Conservation (phyloP, 2,888 invertebrate genomes). For the Eueremaeus valkanovi region DNA sequence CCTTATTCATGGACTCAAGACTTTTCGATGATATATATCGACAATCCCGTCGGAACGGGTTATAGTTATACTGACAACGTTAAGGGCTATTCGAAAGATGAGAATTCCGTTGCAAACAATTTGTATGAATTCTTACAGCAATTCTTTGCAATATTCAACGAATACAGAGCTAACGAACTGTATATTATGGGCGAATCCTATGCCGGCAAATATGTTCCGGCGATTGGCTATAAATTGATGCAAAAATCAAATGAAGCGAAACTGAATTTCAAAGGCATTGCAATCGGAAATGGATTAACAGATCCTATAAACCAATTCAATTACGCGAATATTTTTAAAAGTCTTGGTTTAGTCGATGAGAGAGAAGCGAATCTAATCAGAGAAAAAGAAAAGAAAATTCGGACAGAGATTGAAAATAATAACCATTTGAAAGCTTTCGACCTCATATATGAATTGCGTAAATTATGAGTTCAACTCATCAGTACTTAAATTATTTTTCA, state of each 20-base stretch:
- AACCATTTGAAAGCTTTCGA: slow-evolving; percentile 1
- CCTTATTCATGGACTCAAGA: background rate
- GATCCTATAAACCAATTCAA: background rate
- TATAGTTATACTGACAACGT: background rate
- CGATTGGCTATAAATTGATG: background rate
- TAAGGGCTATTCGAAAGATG: background rate
- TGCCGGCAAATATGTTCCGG: background rate
- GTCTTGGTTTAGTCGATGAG: background rate
- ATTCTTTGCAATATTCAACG: background rate
- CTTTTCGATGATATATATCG: background rate
- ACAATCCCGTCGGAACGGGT: slow-evolving; percentile 5
- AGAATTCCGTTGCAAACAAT: background rate
- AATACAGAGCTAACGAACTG: background rate
- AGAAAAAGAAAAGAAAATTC: background rate
- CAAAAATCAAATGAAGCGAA: background rate
- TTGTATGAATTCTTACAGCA: background rate
- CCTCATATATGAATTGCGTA: background rate
- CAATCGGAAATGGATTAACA: background rate
- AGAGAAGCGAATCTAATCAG: background rate
- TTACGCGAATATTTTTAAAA: background rate
- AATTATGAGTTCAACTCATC: background rate
- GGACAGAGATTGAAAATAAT: background rate
- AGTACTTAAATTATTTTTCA: background rate
- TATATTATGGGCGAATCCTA: background rate
- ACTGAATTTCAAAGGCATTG: background rate